Conservation (phyloP, 2,113 vertebrate genomes). For the Pygoscelis adeliae region DNA sequence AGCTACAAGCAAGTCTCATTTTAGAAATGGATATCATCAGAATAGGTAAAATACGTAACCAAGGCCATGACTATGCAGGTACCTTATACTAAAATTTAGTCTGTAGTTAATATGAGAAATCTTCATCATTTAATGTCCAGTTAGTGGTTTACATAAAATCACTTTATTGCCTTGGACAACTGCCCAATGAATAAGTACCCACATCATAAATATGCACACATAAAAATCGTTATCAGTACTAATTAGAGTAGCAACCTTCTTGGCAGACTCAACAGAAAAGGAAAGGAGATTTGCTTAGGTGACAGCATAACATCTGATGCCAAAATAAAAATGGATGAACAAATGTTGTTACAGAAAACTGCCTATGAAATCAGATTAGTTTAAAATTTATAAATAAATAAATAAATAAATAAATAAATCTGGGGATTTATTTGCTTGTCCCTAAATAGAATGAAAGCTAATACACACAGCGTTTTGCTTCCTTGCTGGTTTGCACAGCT, state of each 20-base stretch:
- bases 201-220: not conserved
- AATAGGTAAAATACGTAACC: not conserved
- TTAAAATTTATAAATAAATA: not conserved
- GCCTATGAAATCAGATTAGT: not conserved
- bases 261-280: not conserved
- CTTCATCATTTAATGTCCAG: not conserved
- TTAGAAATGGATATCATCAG: not conserved
- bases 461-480: not conserved
- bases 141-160: not conserved
- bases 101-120: not conserved
- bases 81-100: not conserved
- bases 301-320: not conserved
- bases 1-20: not conserved
- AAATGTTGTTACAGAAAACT: not conserved
- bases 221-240: not conserved
- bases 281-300: not conserved
- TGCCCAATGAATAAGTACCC: not conserved
- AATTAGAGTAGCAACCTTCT: slow-evolving; percentile 3
- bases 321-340: not conserved
- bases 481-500: not conserved
- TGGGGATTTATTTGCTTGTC: not conserved
- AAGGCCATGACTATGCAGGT: not conserved
- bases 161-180: not conserved
- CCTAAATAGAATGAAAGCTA: not conserved
- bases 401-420: not conserved